These are phyloP conservation scores for Octomys mimax DNA, from an alignment of 2,797 vertebrate species.

Conservation along the genomic window DNA sequence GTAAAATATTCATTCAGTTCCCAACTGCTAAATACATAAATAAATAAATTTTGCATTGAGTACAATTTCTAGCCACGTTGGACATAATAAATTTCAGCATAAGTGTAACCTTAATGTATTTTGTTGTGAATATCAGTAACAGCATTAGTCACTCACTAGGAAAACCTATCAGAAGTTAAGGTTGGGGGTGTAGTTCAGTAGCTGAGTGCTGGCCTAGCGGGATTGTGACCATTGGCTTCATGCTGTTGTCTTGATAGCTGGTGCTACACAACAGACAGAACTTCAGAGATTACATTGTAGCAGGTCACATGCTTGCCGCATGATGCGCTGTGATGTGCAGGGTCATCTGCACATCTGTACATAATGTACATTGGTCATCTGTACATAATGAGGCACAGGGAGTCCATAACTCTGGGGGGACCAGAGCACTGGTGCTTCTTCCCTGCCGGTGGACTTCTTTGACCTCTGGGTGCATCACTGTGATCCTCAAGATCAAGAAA, in stretches of 20 bases:
- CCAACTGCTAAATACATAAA: not conserved
- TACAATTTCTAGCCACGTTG: conserved; percentile 31
- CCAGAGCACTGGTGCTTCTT: not conserved
- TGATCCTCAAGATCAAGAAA: not conserved
- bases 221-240: not conserved
- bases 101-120: not conserved
- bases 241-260: not conserved
- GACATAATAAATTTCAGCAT: not conserved
- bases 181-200: too few species aligned
- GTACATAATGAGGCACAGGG: not conserved
- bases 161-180: not conserved
- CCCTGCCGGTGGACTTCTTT: not conserved
- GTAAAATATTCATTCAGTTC: not conserved
- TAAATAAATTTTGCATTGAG: not conserved
- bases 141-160: not conserved
- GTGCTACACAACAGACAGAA: not conserved
- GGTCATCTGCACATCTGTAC: not conserved
- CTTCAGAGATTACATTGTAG: not conserved
- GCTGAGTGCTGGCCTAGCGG: not conserved
- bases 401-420: not conserved
- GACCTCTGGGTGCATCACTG: not conserved
- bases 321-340: not conserved
- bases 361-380: not conserved
- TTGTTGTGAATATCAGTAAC: not conserved
- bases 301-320: not conserved